Base-by-base conservation (phyloP, 2,888 invertebrate species). In the Palloptera scutellata region DNA sequence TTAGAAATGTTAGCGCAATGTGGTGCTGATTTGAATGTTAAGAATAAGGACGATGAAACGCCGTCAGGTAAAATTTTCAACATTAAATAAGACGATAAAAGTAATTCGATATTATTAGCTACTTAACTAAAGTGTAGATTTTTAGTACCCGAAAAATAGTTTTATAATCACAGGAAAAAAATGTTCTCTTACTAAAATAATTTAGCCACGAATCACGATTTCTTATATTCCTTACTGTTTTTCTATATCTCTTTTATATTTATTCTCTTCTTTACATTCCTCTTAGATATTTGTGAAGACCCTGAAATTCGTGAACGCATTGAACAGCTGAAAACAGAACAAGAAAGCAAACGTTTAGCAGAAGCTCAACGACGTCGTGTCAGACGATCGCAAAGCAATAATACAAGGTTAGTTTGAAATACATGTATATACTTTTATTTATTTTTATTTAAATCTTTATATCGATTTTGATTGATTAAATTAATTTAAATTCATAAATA, bases 21-120 rank as follows among this genome's bases (percentile, higher is more conserved):
- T 83, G 98, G 98, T 73, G 98, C 98, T 70, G 97, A 98, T 87
- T 89, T 99, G 80, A 96, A 97, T 86, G 96, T 97, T 43, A 93
- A 94, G 83, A 98, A 98, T 81, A 95, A 94, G 83, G 95, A 95
- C 82, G 97, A 97, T 73, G 98, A 99, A 87, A 97, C 97, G 67
- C 97, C 98, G 43, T 94, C 96, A 85, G 97, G 96, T 96, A 87
- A 30, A 30, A 4, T 30, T 30, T 30, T n/a, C n/a, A n/a, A n/a
- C n/a, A n/a, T n/a, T n/a, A n/a, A n/a, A n/a, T n/a, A n/a, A n/a
- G n/a, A n/a, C n/a, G n/a, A n/a, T n/a, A n/a, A n/a, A n/a, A n/a
- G n/a, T n/a, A n/a, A n/a, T n/a, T n/a, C n/a, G n/a, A n/a, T n/a
- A n/a, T n/a, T n/a, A n/a, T n/a, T n/a, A n/a, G n/a, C n/a, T n/a